Percentiles rank a stretch among this genome's conserved stretches.
These are phyloP conservation scores for Sylvicola cinctus DNA, from an alignment of 2,888 invertebrate species.

Conservation along the genomic window DNA sequence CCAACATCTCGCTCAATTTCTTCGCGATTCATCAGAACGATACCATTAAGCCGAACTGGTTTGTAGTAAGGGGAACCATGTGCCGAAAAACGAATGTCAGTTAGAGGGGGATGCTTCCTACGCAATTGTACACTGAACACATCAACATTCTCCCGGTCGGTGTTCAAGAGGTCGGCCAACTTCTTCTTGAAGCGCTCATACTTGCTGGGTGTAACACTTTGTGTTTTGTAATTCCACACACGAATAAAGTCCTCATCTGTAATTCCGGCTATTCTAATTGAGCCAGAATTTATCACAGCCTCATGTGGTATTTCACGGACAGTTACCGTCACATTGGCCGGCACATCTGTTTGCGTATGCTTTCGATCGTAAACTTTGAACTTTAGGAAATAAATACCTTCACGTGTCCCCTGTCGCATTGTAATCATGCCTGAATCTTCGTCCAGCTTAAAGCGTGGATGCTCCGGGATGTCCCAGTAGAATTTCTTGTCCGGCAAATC, in stretches of 20 bases:
- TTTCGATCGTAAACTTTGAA: conserved; percentile 85
- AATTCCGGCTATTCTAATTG: conserved; percentile 78
- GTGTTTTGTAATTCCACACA: conserved; percentile 81
- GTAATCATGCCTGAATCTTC: conserved; percentile 88
- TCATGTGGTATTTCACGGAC: conserved; percentile 90
- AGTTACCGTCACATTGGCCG: conserved; percentile 88
- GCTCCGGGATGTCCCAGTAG: conserved; percentile 76
- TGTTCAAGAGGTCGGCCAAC: conserved; percentile 65
- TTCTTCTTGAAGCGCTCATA: conserved; percentile 77
- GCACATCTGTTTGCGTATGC: conserved; percentile 85
- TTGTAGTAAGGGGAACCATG: conserved; percentile 93
- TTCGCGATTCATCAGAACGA: conserved; percentile 80
- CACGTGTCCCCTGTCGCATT: conserved; percentile 81
- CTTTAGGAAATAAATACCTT: conserved; percentile 62
- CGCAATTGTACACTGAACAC: conserved; percentile 89
- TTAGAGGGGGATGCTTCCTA: conserved; percentile 68
- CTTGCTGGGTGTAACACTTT: conserved; percentile 68
- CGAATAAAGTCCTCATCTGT: conserved; percentile 92
- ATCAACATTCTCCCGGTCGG: conserved; percentile 76
- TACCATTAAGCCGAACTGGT: conserved; percentile 82
- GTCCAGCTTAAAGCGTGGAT: conserved; percentile 71
- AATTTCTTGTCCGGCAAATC: conserved; percentile 95
- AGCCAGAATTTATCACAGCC: conserved; percentile 88
- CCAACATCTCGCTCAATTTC: conserved; percentile 89
- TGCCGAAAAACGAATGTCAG: conserved; percentile 84